phyloP scores from a whole-genome alignment of 2,113 vertebrate species.

The Periophthalmus modestus region DNA sequence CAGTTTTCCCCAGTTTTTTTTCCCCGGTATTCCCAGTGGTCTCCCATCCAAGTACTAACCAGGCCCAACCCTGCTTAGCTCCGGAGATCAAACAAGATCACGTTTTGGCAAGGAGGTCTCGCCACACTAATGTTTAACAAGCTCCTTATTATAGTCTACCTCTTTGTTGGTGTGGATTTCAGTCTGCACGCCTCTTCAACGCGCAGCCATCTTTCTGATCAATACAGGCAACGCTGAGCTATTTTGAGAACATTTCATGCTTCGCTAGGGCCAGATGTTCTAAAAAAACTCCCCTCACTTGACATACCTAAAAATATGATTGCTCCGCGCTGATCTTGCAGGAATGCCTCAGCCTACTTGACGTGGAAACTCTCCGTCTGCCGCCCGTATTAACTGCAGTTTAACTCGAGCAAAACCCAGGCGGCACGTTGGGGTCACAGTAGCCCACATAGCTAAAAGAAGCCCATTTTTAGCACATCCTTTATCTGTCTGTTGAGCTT shows the following conservation, averaged over 20 bases:
- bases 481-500: conserved; percentile 64
- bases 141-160: neutral
- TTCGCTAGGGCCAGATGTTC: conserved; percentile 67
- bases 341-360: conserved; percentile 34
- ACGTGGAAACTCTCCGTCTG: conserved; percentile 25
- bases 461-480: conserved; percentile 61
- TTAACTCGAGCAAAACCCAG: conserved; percentile 44
- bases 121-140: neutral
- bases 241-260: conserved; percentile 68
- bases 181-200: neutral
- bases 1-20: too few relatives aligned
- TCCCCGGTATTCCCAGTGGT: too few relatives aligned
- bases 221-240: conserved; percentile 54
- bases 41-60: too few relatives aligned
- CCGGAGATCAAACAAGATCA: too few relatives aligned
- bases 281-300: conserved; percentile 49
- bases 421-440: conserved; percentile 61
- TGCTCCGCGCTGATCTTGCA: conserved; percentile 46
- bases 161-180: conserved; percentile 17
- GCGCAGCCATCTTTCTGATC: conserved; percentile 47
- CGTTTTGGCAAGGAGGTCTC: too few relatives aligned
- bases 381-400: conserved; percentile 46
- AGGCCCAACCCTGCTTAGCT: too few relatives aligned
- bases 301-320: conserved; percentile 47
- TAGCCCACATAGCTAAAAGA: conserved; percentile 58